A percentile compares a stretch with the other conserved stretches of the same genome.
Conservation (phyloP, 2,888 invertebrate genomes). For the Brassicogethes aeneus region DNA sequence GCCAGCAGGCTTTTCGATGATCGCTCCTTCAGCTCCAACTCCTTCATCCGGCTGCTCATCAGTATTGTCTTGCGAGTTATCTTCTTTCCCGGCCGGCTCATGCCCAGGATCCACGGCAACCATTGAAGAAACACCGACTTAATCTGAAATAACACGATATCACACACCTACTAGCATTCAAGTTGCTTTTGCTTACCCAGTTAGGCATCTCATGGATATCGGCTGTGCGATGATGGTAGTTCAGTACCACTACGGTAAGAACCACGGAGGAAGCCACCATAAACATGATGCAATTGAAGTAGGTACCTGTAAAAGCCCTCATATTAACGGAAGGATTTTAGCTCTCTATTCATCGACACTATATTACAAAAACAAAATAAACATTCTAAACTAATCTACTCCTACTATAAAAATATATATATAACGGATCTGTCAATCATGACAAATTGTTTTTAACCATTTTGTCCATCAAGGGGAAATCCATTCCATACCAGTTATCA, state of each 20-base stretch:
- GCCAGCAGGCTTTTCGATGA: conserved; percentile 93
- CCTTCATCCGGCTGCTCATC: conserved; percentile 86
- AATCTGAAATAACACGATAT: conserved; percentile 70
- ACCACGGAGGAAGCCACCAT: conserved; percentile 98
- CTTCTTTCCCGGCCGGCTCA: conserved; percentile 93
- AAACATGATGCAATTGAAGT: conserved; percentile 99
- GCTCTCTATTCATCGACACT: background rate
- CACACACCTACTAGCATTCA: too few species aligned
- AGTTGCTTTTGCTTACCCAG: conserved; percentile 71
- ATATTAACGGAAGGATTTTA: background rate
- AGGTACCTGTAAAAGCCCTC: conserved; percentile 57
- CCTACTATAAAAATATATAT: background rate
- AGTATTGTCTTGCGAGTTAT: conserved; percentile 84
- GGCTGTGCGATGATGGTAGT: conserved; percentile 94
- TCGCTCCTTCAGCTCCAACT: conserved; percentile 67
- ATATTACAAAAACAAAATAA: background rate
- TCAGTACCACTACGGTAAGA: conserved; percentile 94
- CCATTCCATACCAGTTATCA: too few species aligned
- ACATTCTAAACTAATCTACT: background rate
- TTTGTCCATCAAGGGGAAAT: too few species aligned
- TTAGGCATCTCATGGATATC: conserved; percentile 96
- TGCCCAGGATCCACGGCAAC: conserved; percentile 93
- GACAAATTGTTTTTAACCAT: too few species aligned
- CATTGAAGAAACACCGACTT: conserved; percentile 93
- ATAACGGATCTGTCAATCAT: background rate